Base-by-base conservation (phyloP, 2,113 vertebrate species). In the Pseudorasbora parva region DNA sequence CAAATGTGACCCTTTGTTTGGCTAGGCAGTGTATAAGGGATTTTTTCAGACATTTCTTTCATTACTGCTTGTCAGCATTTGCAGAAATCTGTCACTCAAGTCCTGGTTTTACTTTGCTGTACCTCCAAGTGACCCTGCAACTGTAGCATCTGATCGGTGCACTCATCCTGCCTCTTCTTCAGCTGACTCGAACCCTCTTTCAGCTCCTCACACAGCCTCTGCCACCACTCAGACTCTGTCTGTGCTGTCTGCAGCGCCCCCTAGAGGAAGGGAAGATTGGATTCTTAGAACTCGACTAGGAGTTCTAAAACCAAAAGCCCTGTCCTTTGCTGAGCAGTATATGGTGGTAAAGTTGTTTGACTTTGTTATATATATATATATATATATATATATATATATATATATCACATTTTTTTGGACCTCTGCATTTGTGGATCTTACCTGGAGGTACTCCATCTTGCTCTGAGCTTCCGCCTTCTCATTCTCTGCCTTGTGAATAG, bases 71-170 rank as follows among this genome's bases (percentile, higher is more conserved):
- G 30, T 30, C 30, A 30, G 30, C 30, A 2, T 30, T 30, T 30
- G 30, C 30, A 30, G 30, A 30, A 30, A 30, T 30, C 30, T 2
- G 30, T 30, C 30, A 30, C 30, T 30, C 30, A 30, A 30, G 12
- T 41, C 8, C 17, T 41, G 19, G 21, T 21, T 43, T 78, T 21
- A 45, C 66, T 86, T 45, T 43, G 15, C 30, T 41, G 7, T 81
- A 99, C 98, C 97, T 99, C 95, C 45, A 97, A 89, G 71, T 98
- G 89, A 8, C 91, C 92, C n/a, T 96, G 95, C 41, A 96, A 62
- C 56, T 91, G 33, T 0, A 94, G 93, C 80, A 97, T 91, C 82
- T 93, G 93, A 69, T 91, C 95, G 15, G 86, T 84, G 1, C 93
- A 91, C 88, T 95, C 89, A 3, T 78, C 82, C 47, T 96, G 94